These are phyloP conservation scores for Anorthoa munda DNA, from an alignment of 2,888 invertebrate species.

Conservation along the genomic window DNA sequence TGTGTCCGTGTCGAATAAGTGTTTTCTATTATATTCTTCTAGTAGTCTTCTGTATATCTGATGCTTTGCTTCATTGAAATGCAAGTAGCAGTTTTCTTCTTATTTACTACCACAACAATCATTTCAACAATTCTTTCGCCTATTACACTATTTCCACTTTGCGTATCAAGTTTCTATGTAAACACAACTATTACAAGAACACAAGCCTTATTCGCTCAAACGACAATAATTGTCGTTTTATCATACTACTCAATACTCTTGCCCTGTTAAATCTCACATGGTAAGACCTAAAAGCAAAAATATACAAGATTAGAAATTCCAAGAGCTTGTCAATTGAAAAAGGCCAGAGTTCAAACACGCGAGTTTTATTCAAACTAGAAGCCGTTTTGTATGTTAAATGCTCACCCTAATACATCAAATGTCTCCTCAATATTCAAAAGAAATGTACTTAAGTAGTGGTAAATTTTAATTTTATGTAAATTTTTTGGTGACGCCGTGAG, in stretches of 20 bases:
- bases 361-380: conserved; percentile 62
- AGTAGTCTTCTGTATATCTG: too few species aligned
- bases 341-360: conserved; percentile 58
- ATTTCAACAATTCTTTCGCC: background rate
- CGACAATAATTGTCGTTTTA: conserved; percentile 27
- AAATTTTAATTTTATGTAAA: conserved; percentile 71
- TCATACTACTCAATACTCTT: conserved; percentile 23
- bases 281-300: conserved; percentile 41
- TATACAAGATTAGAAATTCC: conserved; percentile 58
- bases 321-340: conserved; percentile 58
- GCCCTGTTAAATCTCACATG: conserved; percentile 23
- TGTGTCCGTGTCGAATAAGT: too few species aligned
- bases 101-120: background rate
- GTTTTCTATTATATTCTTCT: background rate
- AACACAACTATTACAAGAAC: conserved; percentile 37
- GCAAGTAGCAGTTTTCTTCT: background rate
- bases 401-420: conserved; percentile 58
- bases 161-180: conserved; percentile 29
- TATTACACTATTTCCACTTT: conserved; percentile 15
- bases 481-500: conserved; percentile 74
- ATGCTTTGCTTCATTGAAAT: conserved; percentile 2
- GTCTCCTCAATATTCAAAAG: conserved; percentile 65
- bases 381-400: conserved; percentile 62
- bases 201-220: conserved; percentile 1
- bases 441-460: conserved; percentile 57